These are phyloP conservation scores for Myotis pilosus DNA, from an alignment of 2,797 vertebrate genomes.

Conservation along the genomic window DNA sequence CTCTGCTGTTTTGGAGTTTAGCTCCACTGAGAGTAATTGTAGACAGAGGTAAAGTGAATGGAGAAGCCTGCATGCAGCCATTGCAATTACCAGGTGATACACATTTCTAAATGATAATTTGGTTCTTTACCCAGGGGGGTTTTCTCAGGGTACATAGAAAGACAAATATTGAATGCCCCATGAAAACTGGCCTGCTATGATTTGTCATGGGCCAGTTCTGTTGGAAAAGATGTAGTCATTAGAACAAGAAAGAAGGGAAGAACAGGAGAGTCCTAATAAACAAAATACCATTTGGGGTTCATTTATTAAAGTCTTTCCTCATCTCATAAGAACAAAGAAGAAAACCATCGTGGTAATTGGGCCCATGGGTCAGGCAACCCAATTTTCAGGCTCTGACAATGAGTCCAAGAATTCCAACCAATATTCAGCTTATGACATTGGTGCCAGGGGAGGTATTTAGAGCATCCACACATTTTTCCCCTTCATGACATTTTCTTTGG, in stretches of 20 bases:
- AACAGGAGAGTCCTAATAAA: not conserved
- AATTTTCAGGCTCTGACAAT: not conserved
- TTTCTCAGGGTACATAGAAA: not conserved
- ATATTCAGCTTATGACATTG: not conserved
- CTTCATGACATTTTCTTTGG: not conserved
- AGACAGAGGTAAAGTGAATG: not conserved
- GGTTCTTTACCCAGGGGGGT: not conserved
- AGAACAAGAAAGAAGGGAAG: not conserved
- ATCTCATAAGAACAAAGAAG: slow-evolving; percentile 14
- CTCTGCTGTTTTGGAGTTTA: not conserved
- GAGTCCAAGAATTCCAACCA: not conserved
- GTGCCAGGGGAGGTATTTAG: not conserved
- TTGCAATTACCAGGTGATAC: not conserved
- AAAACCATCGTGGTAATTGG: not conserved
- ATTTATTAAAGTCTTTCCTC: slow-evolving; percentile 55
- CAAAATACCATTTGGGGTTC: slow-evolving; percentile 43
- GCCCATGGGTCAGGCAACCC: not conserved
- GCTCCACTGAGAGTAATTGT: not conserved
- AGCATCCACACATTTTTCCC: not conserved
- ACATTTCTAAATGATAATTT: slow-evolving; percentile 8
- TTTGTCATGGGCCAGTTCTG: not conserved
- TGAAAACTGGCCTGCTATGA: not conserved
- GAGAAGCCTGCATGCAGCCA: not conserved
- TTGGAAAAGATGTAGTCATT: not conserved
- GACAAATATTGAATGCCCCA: slow-evolving; percentile 26